Percentiles rank a stretch among this genome's conserved stretches.
These are phyloP conservation scores for Anomalospiza imberbis DNA, from an alignment of 2,797 vertebrate species.

Conservation along the genomic window DNA sequence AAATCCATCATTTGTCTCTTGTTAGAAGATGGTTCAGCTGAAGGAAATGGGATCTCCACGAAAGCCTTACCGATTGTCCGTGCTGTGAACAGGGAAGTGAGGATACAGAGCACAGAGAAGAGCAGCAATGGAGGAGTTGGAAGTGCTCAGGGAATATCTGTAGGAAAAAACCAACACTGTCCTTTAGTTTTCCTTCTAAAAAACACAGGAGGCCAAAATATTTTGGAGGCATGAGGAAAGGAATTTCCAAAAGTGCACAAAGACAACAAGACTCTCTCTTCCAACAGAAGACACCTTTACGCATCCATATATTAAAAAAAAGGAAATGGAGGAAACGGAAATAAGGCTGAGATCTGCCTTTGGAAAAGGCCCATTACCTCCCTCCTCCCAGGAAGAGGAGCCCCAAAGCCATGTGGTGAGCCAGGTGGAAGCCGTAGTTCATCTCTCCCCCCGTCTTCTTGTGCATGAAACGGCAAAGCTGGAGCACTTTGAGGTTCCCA, in stretches of 20 bases:
- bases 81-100: slow-evolving; percentile 96
- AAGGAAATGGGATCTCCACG: background rate
- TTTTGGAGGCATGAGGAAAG: background rate
- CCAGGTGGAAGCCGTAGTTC: slow-evolving; percentile 98
- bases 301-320: background rate
- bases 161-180: background rate
- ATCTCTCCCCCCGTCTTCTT: slow-evolving; percentile 93
- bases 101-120: slow-evolving; percentile 96
- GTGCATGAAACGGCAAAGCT: slow-evolving; percentile 95
- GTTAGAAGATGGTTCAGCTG: background rate
- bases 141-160: slow-evolving; percentile 95
- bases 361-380: slow-evolving; percentile 74
- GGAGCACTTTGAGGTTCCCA: slow-evolving; percentile 91
- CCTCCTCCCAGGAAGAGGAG: slow-evolving; percentile 95
- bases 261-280: background rate
- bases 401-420: slow-evolving; percentile 96
- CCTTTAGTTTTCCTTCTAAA: background rate
- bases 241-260: background rate
- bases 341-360: background rate
- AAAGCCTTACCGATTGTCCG: slow-evolving; percentile 89
- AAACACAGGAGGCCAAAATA: background rate
- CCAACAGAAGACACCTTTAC: accelerated
- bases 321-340: background rate
- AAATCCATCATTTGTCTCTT: background rate
- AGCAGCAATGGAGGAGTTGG: slow-evolving; percentile 94